Evolutionary conservation across 2,113 vertebrate genomes (phyloP).

Genomic region (Xiphophorus couchianus): DNA sequence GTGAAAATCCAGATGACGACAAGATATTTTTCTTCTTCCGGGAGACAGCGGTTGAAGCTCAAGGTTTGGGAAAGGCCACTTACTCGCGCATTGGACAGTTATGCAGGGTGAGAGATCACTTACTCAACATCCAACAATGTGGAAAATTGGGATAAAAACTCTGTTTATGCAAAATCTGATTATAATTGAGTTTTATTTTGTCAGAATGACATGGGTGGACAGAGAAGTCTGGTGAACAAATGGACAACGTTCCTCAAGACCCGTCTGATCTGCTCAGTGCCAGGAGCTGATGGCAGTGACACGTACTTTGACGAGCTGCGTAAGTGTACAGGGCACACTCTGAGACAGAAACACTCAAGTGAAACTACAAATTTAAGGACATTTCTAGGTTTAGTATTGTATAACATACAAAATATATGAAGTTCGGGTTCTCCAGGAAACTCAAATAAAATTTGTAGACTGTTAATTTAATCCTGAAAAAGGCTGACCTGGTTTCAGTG

Average conservation of each 20-base stretch:
- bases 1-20: constrained; percentile 94
- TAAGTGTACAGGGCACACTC: constrained; percentile 76
- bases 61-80: constrained; percentile 87
- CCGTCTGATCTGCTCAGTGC: constrained; percentile 89
- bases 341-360: background rate
- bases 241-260: constrained; percentile 99
- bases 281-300: constrained; percentile 87
- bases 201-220: constrained; percentile 95
- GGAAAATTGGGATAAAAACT: background rate
- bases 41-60: constrained; percentile 90
- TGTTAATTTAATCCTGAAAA: background rate
- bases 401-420: background rate
- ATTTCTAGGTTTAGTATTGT: background rate
- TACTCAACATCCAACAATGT: background rate
- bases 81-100: constrained; percentile 94
- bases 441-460: background rate
- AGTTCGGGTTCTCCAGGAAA: background rate
- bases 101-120: constrained; percentile 85
- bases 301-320: constrained; percentile 94
- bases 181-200: constrained; percentile 18
- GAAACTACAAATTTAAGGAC: background rate
- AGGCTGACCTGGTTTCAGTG: background rate
- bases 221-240: constrained; percentile 96
- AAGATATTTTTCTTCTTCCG: constrained; percentile 99
- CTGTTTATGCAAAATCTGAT: background rate